Evolutionary conservation across 2,113 vertebrate genomes (phyloP).

Genomic region (Salvelinus namaycush): DNA sequence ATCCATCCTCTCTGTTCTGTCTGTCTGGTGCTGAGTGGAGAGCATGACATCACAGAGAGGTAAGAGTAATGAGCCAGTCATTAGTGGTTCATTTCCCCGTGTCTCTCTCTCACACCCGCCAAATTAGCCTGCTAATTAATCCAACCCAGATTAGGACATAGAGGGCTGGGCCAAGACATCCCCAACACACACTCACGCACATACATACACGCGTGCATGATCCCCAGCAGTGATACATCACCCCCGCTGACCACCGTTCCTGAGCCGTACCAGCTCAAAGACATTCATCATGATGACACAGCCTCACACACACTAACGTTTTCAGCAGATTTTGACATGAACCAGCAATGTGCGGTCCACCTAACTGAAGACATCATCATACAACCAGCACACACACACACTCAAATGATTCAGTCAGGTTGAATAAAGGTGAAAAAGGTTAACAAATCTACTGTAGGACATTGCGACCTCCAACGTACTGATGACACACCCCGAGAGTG

Average conservation of each 20-base stretch:
- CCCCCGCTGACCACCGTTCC: constrained; percentile 65
- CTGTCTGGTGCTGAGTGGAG: no score
- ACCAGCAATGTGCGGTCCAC: neutral
- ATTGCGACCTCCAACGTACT: no score
- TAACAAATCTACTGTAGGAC: no score
- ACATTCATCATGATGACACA: constrained; percentile 72
- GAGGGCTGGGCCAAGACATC: neutral
- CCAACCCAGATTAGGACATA: constrained; percentile 14
- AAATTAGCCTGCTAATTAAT: constrained; percentile 25
- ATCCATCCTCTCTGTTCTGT: no score
- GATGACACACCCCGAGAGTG: no score
- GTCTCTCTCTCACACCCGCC: constrained; percentile 18
- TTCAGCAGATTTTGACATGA: constrained; percentile 19
- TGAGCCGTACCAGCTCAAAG: constrained; percentile 62
- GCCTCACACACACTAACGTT: constrained; percentile 3
- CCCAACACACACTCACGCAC: constrained; percentile 7
- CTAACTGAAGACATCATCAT: neutral
- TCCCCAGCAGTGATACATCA: constrained; percentile 56
- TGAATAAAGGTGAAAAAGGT: no score
- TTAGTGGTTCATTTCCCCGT: constrained; percentile 21
- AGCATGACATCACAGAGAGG: neutral
- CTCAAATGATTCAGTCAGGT: neutral
- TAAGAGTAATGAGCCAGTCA: constrained; percentile 34
- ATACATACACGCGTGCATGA: neutral
- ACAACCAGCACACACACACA: constrained; percentile 8